These are phyloP conservation scores for Staurois parvus DNA, from an alignment of 2,797 vertebrate genomes.

Conservation along the genomic window DNA sequence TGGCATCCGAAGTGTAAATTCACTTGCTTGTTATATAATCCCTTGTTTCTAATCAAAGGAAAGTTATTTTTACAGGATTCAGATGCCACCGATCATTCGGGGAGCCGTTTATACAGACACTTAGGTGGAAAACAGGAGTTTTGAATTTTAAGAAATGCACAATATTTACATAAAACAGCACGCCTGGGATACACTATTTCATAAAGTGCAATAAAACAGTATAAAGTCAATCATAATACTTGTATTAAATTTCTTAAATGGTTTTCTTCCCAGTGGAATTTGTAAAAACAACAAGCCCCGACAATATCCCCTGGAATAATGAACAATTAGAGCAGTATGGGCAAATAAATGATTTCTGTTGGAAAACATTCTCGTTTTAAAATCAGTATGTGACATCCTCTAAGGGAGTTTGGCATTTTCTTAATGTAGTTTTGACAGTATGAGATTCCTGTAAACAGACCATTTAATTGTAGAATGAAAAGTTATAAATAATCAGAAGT, in stretches of 20 bases:
- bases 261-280: constrained; percentile 41
- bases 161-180: constrained; percentile 59
- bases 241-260: constrained; percentile 55
- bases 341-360: constrained; percentile 49
- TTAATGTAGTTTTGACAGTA: constrained; percentile 30
- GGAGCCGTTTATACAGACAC: constrained; percentile 16
- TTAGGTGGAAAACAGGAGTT: constrained; percentile 27
- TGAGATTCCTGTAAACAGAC: constrained; percentile 4
- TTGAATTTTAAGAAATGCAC: constrained; percentile 39
- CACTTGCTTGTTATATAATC: constrained; percentile 16
- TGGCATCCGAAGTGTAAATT: constrained; percentile 17
- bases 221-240: constrained; percentile 54
- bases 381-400: constrained; percentile 45
- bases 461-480: background rate
- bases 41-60: constrained; percentile 12
- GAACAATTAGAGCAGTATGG: constrained; percentile 50
- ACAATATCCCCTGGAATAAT: constrained; percentile 52
- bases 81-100: constrained; percentile 17
- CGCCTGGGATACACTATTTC: constrained; percentile 38
- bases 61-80: constrained; percentile 9
- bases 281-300: constrained; percentile 34
- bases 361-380: constrained; percentile 25
- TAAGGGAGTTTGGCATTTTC: constrained; percentile 42
- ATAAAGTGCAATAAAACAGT: constrained; percentile 56
- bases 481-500: constrained; percentile 32